Conservation (phyloP, 1,140 invertebrate genomes). For the Luehdorfia chinensis region DNA sequence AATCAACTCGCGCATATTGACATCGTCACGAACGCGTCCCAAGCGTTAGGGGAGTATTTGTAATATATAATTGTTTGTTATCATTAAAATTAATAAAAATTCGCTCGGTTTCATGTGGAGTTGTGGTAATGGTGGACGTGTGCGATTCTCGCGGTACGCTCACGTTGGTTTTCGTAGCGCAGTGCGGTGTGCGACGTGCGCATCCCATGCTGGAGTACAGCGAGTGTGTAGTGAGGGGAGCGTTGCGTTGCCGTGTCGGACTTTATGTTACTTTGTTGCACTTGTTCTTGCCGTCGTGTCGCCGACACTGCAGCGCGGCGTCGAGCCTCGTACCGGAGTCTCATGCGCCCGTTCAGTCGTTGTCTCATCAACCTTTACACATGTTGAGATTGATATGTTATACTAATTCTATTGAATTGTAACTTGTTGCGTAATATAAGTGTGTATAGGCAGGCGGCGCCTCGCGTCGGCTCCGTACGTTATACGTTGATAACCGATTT, state of each 20-base stretch:
- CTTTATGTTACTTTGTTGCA: too few species aligned
- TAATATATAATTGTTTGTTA: conserved; percentile 51
- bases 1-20: conserved; percentile 72
- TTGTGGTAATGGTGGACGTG: conserved; percentile 25
- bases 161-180: too few species aligned
- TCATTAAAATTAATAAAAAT: conserved; percentile 39
- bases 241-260: conserved; percentile 9
- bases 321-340: background rate
- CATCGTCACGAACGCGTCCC: conserved; percentile 71
- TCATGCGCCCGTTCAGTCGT: conserved; percentile 50
- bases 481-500: conserved; percentile 46
- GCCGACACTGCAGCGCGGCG: background rate
- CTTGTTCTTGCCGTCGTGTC: too few species aligned
- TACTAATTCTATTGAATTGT: conserved; percentile 76
- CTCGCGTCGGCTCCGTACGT: conserved; percentile 38
- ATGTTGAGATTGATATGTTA: conserved; percentile 77
- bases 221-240: conserved; percentile 19
- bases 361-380: conserved; percentile 72
- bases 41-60: conserved; percentile 42
- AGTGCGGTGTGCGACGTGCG: too few species aligned
- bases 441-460: conserved; percentile 44
- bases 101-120: background rate
- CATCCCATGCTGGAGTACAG: background rate
- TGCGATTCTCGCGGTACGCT: conserved; percentile 32
- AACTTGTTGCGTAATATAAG: conserved; percentile 75